Evolutionary conservation across 2,113 vertebrate species (phyloP).

Genomic region (Pampusana beccarii): DNA sequence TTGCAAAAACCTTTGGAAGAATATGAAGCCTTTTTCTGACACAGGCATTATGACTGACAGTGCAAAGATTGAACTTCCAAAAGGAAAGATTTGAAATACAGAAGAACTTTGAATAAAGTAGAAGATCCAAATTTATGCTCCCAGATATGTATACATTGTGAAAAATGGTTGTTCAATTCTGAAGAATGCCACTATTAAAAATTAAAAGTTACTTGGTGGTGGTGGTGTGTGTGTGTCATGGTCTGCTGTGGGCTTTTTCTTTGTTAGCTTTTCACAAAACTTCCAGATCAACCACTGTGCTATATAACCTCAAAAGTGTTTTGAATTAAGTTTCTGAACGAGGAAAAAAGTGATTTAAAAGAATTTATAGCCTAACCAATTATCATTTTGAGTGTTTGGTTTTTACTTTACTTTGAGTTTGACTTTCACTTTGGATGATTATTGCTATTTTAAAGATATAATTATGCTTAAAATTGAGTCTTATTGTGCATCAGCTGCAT

Average conservation of each 20-base stretch:
- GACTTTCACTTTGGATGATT: neutral
- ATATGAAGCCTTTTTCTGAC: no score
- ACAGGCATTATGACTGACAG: no score
- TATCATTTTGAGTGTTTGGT: neutral
- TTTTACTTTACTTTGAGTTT: neutral
- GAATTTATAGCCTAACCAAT: neutral
- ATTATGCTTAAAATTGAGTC: neutral
- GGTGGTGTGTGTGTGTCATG: neutral
- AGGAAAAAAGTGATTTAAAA: neutral
- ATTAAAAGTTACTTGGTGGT: neutral
- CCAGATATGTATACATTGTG: no score
- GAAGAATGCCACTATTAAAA: no score
- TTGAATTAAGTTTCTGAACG: neutral
- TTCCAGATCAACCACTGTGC: neutral
- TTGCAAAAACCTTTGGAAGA: no score
- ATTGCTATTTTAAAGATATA: neutral
- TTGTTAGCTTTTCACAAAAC: neutral
- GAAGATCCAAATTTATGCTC: no score
- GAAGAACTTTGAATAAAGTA: no score
- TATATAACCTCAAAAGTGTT: neutral
- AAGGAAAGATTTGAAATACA: no score
- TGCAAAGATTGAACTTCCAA: no score
- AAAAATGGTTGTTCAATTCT: no score
- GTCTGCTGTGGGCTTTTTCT: neutral
- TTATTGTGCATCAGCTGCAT: neutral